A percentile compares a stretch with the other conserved stretches of the same genome.
phyloP scores from a whole-genome alignment of 2,888 invertebrate species.

The Minunthozetes semirufus region DNA sequence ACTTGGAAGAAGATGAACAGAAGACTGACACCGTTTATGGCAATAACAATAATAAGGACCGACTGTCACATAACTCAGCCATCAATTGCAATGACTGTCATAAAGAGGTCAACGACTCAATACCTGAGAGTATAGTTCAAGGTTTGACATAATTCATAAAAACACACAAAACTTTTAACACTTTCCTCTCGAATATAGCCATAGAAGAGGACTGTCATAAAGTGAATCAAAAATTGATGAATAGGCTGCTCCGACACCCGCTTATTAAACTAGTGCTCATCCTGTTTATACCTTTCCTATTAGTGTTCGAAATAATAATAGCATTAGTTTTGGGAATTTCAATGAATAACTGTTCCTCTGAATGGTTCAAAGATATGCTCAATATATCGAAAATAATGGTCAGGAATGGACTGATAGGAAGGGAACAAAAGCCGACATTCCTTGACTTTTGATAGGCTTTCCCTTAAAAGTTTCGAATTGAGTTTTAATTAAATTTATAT shows the following conservation, averaged over 20 bases:
- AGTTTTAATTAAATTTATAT: too few relatives aligned
- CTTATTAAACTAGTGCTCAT: conserved; percentile 72
- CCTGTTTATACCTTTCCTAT: conserved; percentile 72
- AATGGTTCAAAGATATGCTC: too few relatives aligned
- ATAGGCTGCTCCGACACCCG: conserved; percentile 78
- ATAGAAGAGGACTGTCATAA: conserved; percentile 89
- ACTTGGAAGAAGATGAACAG: background rate
- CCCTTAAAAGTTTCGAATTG: too few relatives aligned
- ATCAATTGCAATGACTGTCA: conserved; percentile 60
- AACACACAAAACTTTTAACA: background rate
- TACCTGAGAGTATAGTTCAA: conserved; percentile 71
- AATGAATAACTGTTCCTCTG: too few relatives aligned
- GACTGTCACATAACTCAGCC: background rate
- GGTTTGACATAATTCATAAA: conserved; percentile 40
- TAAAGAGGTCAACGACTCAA: conserved; percentile 70
- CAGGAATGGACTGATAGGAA: too few relatives aligned
- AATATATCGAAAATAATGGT: too few relatives aligned
- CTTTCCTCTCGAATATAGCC: conserved; percentile 48
- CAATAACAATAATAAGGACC: conserved; percentile 45
- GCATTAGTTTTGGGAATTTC: conserved; percentile 17
- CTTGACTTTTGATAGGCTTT: too few relatives aligned
- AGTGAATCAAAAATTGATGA: conserved; percentile 80
- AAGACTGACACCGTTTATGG: conserved; percentile 33
- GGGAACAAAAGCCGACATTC: too few relatives aligned
- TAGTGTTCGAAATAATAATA: conserved; percentile 74